Base-by-base conservation (phyloP, 1,140 invertebrate genomes). In the Diabrotica undecimpunctata region DNA sequence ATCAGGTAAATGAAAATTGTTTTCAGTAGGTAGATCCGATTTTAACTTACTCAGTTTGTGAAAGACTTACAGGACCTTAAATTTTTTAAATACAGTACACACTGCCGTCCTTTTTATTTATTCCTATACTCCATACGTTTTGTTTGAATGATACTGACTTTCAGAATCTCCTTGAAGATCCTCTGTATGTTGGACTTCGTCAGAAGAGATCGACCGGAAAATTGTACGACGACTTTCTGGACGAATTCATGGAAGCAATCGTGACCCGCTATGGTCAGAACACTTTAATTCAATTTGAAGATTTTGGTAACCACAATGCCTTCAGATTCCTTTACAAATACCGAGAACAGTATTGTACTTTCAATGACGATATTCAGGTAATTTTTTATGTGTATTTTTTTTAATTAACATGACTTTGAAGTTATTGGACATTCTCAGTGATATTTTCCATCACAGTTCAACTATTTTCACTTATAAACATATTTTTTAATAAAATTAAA, bases 191-290 rank as follows among this genome's bases (percentile, higher is more conserved):
- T 74, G 97, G 97, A 55, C 78, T 98, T 50, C 84, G 92, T 63
- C 93, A 97, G 72, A 88, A 89, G 65, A 84, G 97, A 56, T 89
- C 90, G 0, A 88, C 89, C 36, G 97, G 97, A 10, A 82, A 87
- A 39, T 88, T 90, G 63, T 99, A 99, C 79, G 96, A 99, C 78
- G 91, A 92, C 51, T 91, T 99, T 70, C 88, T 99, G 61, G 97
- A 99, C 75, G 97, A 99, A 80, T 99, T 99, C 78, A 98, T 99
- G 96, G 83, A 93, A 75, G 96, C 95, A 3, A 93, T 94, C 61
- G 93, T 97, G 0, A 89, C 88, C 79, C 89, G 94, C 80, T 97
- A 95, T 75, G 91, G 91, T 60, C 92, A 94, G 77, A 94, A 94
- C 72, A 92, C 91, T 2, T 81, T 95, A 1, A 90, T 95, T 71